phyloP scores from a whole-genome alignment of 2,113 vertebrate species.

The Lonchura striata region DNA sequence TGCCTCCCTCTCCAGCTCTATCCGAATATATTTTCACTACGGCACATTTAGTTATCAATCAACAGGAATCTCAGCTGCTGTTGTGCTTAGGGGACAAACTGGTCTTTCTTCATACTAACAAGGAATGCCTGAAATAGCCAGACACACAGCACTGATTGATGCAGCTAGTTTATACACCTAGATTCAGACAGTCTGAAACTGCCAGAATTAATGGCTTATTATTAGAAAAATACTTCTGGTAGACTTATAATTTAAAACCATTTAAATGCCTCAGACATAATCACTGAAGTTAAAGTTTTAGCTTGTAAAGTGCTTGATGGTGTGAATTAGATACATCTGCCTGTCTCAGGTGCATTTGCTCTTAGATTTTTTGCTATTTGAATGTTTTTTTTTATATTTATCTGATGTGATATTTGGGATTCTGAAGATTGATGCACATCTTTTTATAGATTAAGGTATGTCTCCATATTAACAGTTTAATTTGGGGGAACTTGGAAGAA shows the following conservation, averaged over 20 bases:
- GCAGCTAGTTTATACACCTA: slow-evolving; percentile 69
- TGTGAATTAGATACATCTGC: background rate
- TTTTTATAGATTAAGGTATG: background rate
- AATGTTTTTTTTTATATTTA: background rate
- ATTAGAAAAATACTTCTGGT: slow-evolving; percentile 69
- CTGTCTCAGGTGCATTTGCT: background rate
- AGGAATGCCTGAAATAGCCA: slow-evolving; percentile 73
- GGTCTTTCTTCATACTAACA: slow-evolving; percentile 73
- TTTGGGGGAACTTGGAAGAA: background rate
- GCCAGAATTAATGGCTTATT: slow-evolving; percentile 76
- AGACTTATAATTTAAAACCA: slow-evolving; percentile 65
- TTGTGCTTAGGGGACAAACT: slow-evolving; percentile 66
- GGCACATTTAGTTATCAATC: slow-evolving; percentile 72
- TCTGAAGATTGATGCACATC: background rate
- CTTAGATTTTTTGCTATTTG: background rate
- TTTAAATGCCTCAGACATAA: slow-evolving; percentile 48
- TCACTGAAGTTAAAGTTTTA: slow-evolving; percentile 40
- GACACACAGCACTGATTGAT: slow-evolving; percentile 73
- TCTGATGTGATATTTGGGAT: background rate
- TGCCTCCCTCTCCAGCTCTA: slow-evolving; percentile 20
- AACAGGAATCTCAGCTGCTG: slow-evolving; percentile 66
- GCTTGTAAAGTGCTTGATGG: background rate
- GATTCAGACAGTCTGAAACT: slow-evolving; percentile 68
- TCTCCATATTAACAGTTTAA: background rate
- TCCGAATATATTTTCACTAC: slow-evolving; percentile 58